Base-by-base conservation (phyloP, 2,888 invertebrate genomes). In the Aspidiotus destructor region DNA sequence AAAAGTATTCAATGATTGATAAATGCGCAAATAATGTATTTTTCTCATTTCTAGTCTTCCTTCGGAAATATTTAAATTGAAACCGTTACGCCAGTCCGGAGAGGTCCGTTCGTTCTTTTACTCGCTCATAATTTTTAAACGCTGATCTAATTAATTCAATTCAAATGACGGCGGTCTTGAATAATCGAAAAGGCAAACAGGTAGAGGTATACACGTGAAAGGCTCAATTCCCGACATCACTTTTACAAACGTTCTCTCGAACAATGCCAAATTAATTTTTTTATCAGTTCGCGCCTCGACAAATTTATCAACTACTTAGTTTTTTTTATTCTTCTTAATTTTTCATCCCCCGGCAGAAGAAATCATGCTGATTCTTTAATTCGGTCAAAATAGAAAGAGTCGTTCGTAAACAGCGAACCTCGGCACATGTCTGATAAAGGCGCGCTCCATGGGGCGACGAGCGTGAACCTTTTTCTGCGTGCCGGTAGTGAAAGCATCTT, bases 301-400 rank as follows among this genome's bases (percentile, higher is more conserved):
- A 16, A 17, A 28, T 28, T 40, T n/a, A 10, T 15, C 55, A 16
- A 13, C n/a, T 52, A 13, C 16, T 62, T 40, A 28, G 15, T 13
- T 62, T 52, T 62, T 41, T 42, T 61, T 42, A 15, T 41, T 44
- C 42, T 13, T 15, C 11, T 15, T 61, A 61, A 42, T 62, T 53
- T 62, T 17, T 62, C 53, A 40, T 13, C 53, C 16, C 15, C 52
- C 28, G 28, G 28, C 28, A 5, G 16, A 28, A 41, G 64, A 64
- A 42, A 44, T 65, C 65, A 65, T 58, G 65, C 65, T 65, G 65
- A 65, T 58, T 65, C 55, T 65, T 42, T 65, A 65, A 65, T 65
- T 65, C 65, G 65, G 65, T 65, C 57, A 65, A 65, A 65, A 65
- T 15, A 57, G 65, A 41, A 15, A 41, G 42, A 28, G 28, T 28